Conservation (phyloP, 2,113 vertebrate species). For the Chauna torquata region DNA sequence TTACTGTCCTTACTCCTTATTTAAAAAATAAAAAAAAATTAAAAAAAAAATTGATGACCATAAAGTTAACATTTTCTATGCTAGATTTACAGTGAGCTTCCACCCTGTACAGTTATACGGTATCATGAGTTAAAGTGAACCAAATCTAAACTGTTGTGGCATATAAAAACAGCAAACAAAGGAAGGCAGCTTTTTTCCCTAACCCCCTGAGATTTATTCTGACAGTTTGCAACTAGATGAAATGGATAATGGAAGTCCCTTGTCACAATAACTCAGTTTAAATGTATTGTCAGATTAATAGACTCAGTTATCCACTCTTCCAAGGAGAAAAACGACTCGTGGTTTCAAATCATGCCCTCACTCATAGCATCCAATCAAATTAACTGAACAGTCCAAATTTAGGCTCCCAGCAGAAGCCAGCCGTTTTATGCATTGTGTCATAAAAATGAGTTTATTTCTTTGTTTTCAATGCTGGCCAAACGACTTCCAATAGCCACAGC, state of each 20-base stretch:
- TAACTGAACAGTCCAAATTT: not conserved
- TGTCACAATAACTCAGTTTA: conserved; percentile 70
- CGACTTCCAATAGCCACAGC: not conserved
- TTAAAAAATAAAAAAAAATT: not conserved
- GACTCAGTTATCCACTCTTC: conserved; percentile 52
- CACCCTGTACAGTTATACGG: not conserved
- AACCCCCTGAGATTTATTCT: conserved; percentile 63
- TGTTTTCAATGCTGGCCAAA: not conserved
- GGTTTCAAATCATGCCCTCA: conserved; percentile 24
- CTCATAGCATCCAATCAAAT: conserved; percentile 3
- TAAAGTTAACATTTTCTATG: not conserved
- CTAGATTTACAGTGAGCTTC: not conserved
- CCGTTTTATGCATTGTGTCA: not conserved
- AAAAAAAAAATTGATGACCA: not conserved
- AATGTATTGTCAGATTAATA: conserved; percentile 66
- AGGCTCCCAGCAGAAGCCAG: not conserved
- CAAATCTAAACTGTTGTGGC: conserved; percentile 44
- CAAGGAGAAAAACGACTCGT: conserved; percentile 34
- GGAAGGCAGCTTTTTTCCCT: conserved; percentile 30
- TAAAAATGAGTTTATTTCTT: not conserved
- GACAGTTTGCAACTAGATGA: conserved; percentile 64
- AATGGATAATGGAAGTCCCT: conserved; percentile 67
- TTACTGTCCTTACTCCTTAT: not conserved
- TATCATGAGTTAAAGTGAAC: conserved; percentile 7
- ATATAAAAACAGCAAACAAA: conserved; percentile 60